Evolutionary conservation across 2,113 vertebrate species (phyloP).

Genomic region (Epinephelus moara): DNA sequence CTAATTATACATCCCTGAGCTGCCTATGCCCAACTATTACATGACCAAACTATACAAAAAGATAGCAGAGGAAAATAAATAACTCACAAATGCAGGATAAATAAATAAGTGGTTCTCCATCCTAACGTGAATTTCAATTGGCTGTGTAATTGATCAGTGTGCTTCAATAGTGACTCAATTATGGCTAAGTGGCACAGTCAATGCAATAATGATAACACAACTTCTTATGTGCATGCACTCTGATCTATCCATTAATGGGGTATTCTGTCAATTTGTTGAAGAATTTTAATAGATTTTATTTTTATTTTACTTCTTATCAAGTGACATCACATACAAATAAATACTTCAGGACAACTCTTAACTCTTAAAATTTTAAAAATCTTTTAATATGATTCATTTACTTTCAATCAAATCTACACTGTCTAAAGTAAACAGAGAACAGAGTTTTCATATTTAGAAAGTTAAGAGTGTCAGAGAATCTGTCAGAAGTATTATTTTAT

Average conservation of each 20-base stretch:
- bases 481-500: background rate
- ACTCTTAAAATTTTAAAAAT: background rate
- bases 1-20: background rate
- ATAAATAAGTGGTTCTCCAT: background rate
- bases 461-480: background rate
- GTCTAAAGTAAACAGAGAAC: background rate
- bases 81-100: background rate
- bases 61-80: background rate
- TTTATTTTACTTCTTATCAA: background rate
- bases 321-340: no score
- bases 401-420: background rate
- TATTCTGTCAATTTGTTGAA: background rate
- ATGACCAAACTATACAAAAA: background rate
- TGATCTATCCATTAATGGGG: slow-evolving; percentile 1
- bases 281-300: background rate
- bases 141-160: background rate
- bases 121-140: background rate
- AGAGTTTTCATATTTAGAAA: background rate
- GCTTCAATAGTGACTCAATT: no score
- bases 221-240: background rate
- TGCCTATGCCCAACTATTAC: background rate
- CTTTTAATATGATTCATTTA: background rate
- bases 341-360: no score
- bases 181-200: no score
- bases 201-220: background rate